Percentiles rank a stretch among this genome's conserved stretches.
phyloP scores from a whole-genome alignment of 2,797 vertebrate genomes.

The Glossophaga mutica region DNA sequence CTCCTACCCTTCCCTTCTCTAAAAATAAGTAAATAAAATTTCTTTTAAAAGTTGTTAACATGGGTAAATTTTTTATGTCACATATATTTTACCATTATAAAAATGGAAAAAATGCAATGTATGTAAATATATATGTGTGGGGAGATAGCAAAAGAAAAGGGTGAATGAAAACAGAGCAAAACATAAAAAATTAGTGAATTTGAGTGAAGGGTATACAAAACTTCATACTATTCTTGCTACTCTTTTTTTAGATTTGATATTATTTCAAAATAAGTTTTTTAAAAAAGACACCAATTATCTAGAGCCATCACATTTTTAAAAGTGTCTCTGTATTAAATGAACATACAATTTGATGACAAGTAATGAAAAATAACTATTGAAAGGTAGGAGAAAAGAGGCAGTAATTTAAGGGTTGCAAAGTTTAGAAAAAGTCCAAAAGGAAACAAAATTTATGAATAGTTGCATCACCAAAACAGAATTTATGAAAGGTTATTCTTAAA shows the following conservation, averaged over 20 bases:
- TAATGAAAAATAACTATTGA: neutral
- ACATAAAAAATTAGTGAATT: neutral
- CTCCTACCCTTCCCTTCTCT: too few species aligned
- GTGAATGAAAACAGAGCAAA: neutral
- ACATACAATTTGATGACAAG: neutral
- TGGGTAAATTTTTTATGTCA: neutral
- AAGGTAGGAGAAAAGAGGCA: neutral
- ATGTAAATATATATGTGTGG: too few species aligned
- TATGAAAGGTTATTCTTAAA: constrained; percentile 31
- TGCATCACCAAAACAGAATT: constrained; percentile 15
- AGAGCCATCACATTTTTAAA: neutral
- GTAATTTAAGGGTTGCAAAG: neutral
- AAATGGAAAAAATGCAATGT: too few species aligned
- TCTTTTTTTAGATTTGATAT: neutral
- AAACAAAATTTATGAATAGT: neutral
- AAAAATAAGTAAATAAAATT: too few species aligned
- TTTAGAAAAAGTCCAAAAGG: neutral
- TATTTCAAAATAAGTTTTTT: neutral
- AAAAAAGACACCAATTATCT: neutral
- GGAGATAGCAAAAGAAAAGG: neutral
- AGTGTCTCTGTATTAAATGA: neutral
- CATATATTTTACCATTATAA: too few species aligned
- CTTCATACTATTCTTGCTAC: neutral
- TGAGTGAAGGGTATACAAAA: neutral
- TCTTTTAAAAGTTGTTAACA: neutral